Evolutionary conservation across 2,797 vertebrate genomes (phyloP).

Genomic region (Lophius americanus): DNA sequence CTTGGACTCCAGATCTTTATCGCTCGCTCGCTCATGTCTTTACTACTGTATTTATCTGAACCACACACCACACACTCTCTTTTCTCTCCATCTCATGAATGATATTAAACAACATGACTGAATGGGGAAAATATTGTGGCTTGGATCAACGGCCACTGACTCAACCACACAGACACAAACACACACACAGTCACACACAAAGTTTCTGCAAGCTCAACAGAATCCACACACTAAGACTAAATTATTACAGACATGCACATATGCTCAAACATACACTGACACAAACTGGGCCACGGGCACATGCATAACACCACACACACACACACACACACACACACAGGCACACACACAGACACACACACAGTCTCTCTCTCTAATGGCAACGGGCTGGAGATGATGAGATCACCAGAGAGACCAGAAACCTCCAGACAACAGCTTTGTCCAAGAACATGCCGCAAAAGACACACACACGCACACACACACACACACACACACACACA

Average conservation of each 20-base stretch:
- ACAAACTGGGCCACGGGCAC: constrained; percentile 7
- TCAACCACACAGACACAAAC: constrained; percentile 57
- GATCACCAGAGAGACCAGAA: constrained; percentile 82
- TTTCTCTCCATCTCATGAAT: constrained; percentile 55
- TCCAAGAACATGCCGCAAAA: constrained; percentile 73
- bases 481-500: constrained; percentile 23
- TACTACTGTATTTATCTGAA: constrained; percentile 59
- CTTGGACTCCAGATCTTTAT: constrained; percentile 36
- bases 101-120: constrained; percentile 77
- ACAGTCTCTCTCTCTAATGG: constrained; percentile 64
- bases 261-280: constrained; percentile 36
- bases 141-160: constrained; percentile 68
- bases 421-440: constrained; percentile 79
- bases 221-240: constrained; percentile 75
- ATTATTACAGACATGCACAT: constrained; percentile 71
- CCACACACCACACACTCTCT: constrained; percentile 41
- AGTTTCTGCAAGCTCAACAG: constrained; percentile 78
- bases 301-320: no score
- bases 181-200: constrained; percentile 41
- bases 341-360: constrained; percentile 36
- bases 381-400: constrained; percentile 81
- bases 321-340: no score
- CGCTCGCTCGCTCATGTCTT: constrained; percentile 32
- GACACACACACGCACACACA: neutral
- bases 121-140: constrained; percentile 78